These are phyloP conservation scores for Peucedramus taeniatus DNA, from an alignment of 2,113 vertebrate genomes.

Conservation along the genomic window DNA sequence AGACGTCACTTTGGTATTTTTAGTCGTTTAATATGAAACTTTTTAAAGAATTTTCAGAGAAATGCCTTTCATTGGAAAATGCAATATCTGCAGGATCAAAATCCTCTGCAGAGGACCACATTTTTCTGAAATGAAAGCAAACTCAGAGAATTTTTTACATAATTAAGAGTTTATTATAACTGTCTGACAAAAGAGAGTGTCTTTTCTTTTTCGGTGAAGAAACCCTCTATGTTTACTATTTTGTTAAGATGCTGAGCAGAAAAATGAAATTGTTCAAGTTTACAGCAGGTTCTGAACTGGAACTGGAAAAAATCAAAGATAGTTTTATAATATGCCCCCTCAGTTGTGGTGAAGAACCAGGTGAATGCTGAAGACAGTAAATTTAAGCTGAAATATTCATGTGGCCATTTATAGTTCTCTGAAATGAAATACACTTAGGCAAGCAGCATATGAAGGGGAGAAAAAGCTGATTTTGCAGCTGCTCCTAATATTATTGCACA, in stretches of 20 bases:
- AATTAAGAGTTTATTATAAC: neutral
- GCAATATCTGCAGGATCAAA: neutral
- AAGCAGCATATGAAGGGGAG: neutral
- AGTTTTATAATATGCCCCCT: neutral
- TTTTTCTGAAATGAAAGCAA: neutral
- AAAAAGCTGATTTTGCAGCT: neutral
- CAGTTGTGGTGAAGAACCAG: neutral
- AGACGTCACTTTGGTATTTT: neutral
- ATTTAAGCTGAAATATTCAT: neutral
- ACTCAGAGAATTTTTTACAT: neutral
- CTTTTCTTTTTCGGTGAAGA: neutral
- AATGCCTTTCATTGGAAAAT: neutral
- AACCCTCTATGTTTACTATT: neutral
- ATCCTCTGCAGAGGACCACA: neutral
- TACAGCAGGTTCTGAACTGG: neutral
- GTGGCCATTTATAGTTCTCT: neutral
- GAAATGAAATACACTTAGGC: neutral
- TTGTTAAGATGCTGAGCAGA: neutral
- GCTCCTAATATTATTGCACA: neutral
- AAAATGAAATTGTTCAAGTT: neutral
- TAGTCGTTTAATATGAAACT: neutral
- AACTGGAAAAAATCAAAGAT: neutral
- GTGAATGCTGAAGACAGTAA: neutral
- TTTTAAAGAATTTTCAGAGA: neutral
- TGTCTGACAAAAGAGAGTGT: neutral